Conservation (phyloP, 2,888 invertebrate genomes). For the Steinernema hermaphroditum region DNA sequence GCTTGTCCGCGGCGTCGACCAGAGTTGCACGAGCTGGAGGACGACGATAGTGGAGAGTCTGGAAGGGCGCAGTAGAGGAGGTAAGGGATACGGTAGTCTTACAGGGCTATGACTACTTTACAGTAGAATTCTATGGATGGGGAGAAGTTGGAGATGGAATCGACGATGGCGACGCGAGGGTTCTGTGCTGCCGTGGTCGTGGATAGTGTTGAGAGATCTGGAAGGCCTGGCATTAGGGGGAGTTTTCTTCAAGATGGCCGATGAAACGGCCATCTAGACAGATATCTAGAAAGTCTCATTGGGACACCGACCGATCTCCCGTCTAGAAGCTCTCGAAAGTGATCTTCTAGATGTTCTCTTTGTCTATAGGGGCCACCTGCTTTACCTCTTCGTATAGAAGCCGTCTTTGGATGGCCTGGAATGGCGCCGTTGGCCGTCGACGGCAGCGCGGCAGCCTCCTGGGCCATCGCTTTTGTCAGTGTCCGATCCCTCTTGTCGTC, state of each 20-base stretch:
- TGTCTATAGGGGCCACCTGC: too few species aligned
- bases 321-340: too few species aligned
- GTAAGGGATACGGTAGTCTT: conserved; percentile 5
- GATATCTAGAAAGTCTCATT: too few species aligned
- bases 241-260: too few species aligned
- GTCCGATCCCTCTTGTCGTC: neutral
- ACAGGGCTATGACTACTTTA: neutral
- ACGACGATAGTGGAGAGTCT: neutral
- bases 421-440: too few species aligned
- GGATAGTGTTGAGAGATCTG: conserved; percentile 1
- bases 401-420: too few species aligned
- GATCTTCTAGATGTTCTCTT: too few species aligned
- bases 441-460: neutral
- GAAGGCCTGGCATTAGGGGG: neutral
- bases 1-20: neutral
- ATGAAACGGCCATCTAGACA: too few species aligned
- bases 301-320: too few species aligned
- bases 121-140: neutral
- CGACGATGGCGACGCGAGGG: neutral
- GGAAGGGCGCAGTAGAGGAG: too few species aligned
- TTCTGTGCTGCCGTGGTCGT: neutral
- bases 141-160: neutral
- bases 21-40: neutral
- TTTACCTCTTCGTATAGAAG: too few species aligned
- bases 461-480: neutral